Evolutionary conservation across 2,888 invertebrate genomes (phyloP).

Genomic region (Drosophila kuntzei): DNA sequence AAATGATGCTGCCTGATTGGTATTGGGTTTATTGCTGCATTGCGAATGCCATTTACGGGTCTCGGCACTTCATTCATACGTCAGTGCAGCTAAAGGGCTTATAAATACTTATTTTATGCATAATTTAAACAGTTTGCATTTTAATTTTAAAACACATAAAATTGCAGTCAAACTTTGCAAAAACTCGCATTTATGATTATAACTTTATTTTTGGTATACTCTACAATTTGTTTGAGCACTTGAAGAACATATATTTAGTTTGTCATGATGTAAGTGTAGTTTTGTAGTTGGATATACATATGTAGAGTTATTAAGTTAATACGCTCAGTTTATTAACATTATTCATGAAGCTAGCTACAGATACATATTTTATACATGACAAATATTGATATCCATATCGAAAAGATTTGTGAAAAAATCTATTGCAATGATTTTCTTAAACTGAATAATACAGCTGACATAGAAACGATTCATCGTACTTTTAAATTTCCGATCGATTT

Average conservation of each 20-base stretch:
- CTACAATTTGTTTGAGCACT: neutral
- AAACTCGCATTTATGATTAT: neutral
- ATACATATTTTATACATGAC: too few species aligned
- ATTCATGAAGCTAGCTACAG: too few species aligned
- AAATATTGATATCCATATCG: too few species aligned
- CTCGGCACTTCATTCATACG: neutral
- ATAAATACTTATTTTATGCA: slow-evolving; percentile 37
- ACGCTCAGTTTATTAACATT: too few species aligned
- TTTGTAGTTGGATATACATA: too few species aligned
- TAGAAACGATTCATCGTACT: too few species aligned
- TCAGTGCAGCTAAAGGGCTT: slow-evolving; percentile 27
- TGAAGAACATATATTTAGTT: neutral
- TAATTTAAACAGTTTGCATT: slow-evolving; percentile 50
- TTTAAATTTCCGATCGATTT: too few species aligned
- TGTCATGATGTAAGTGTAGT: neutral
- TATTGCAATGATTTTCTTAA: too few species aligned
- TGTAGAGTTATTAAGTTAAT: too few species aligned
- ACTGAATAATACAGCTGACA: too few species aligned
- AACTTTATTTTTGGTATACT: slow-evolving; percentile 11
- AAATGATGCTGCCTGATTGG: slow-evolving; percentile 69
- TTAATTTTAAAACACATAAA: slow-evolving; percentile 1
- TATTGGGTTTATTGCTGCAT: slow-evolving; percentile 30
- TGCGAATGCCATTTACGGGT: slow-evolving; percentile 42
- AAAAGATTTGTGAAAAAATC: too few species aligned
- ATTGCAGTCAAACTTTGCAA: slow-evolving; percentile 19